These are phyloP conservation scores for Alsophila aescularia DNA, from an alignment of 2,888 invertebrate species.

Conservation along the genomic window DNA sequence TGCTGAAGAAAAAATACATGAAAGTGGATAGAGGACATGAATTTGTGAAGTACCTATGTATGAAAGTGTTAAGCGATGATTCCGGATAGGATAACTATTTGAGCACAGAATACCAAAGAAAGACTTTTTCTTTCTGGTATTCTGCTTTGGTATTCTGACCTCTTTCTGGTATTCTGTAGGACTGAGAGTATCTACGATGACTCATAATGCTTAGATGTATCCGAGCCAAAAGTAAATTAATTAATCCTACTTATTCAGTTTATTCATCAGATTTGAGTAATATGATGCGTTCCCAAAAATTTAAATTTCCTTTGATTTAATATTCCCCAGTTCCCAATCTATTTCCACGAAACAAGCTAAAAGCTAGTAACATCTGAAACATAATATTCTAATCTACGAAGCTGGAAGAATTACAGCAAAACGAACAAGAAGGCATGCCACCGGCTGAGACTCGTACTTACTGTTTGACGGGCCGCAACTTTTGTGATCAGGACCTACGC, in stretches of 20 bases:
- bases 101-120: too few species aligned
- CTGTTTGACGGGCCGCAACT: slow-evolving; percentile 82
- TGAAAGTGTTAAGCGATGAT: slow-evolving; percentile 36
- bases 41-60: slow-evolving; percentile 31
- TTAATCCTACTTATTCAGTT: slow-evolving; percentile 57
- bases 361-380: slow-evolving; percentile 59
- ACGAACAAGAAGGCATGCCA: slow-evolving; percentile 74
- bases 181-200: slow-evolving; percentile 45
- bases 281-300: slow-evolving; percentile 36
- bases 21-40: slow-evolving; percentile 29
- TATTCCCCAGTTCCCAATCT: slow-evolving; percentile 42
- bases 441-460: slow-evolving; percentile 79
- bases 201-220: slow-evolving; percentile 57
- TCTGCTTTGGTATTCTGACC: too few species aligned
- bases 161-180: too few species aligned
- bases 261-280: slow-evolving; percentile 50
- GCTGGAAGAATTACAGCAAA: slow-evolving; percentile 72
- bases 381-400: slow-evolving; percentile 66
- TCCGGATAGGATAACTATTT: slow-evolving; percentile 37
- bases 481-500: slow-evolving; percentile 84
- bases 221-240: slow-evolving; percentile 66
- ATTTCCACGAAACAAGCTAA: slow-evolving; percentile 56
- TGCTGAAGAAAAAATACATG: slow-evolving; percentile 20
- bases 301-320: slow-evolving; percentile 38
- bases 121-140: too few species aligned